phyloP scores from a whole-genome alignment of 2,888 invertebrate species.

The Acanthococcus lagerstroemiae region DNA sequence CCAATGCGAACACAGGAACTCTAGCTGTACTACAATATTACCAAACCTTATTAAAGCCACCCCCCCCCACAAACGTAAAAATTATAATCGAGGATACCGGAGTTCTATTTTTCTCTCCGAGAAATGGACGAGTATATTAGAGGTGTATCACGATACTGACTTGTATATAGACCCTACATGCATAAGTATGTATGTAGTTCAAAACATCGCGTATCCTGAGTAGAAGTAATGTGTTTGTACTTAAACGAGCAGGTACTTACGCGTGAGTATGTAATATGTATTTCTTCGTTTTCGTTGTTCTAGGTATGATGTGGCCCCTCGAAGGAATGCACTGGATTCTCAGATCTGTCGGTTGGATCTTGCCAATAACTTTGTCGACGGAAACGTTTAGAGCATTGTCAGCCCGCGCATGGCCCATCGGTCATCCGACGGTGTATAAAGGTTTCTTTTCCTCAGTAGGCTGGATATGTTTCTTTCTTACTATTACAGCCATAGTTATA shows the following conservation, averaged over 20 bases:
- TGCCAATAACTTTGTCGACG: slow-evolving; percentile 73
- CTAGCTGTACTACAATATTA: no score
- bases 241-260: no score
- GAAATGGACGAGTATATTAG: no score
- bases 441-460: slow-evolving; percentile 58
- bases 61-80: no score
- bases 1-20: no score
- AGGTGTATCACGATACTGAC: no score
- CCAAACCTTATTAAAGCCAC: no score
- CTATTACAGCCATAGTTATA: slow-evolving; percentile 49
- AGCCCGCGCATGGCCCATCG: slow-evolving; percentile 61
- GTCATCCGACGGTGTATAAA: slow-evolving; percentile 57
- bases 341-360: slow-evolving; percentile 51
- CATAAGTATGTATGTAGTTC: no score
- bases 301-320: slow-evolving; percentile 48
- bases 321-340: slow-evolving; percentile 56
- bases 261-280: neutral
- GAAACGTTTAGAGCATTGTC: slow-evolving; percentile 64
- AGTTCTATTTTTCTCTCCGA: no score
- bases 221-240: neutral
- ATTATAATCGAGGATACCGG: no score
- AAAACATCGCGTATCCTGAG: no score
- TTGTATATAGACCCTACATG: no score
- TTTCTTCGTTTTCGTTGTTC: neutral
- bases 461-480: slow-evolving; percentile 54